Evolutionary conservation across 2,797 vertebrate species (phyloP).

Genomic region (Esox lucius): DNA sequence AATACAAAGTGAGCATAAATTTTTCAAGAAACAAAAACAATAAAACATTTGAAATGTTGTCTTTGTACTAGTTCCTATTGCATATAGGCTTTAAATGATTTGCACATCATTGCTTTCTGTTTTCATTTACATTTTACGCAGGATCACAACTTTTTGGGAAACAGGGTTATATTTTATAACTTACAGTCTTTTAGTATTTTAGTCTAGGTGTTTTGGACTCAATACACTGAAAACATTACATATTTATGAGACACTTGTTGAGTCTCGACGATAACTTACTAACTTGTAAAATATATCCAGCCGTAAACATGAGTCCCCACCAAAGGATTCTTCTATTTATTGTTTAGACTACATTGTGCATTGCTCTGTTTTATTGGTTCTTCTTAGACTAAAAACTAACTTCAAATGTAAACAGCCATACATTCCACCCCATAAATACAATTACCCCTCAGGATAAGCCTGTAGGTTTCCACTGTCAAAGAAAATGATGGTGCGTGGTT

Average conservation of each 20-base stretch:
- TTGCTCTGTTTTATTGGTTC: background rate
- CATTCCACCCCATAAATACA: background rate
- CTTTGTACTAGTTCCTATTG: too few relatives aligned
- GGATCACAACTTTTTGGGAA: too few relatives aligned
- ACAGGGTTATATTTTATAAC: too few relatives aligned
- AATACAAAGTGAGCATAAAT: too few relatives aligned
- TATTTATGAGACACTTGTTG: background rate
- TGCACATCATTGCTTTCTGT: too few relatives aligned
- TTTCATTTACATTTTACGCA: too few relatives aligned
- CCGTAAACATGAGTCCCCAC: slow-evolving; percentile 6
- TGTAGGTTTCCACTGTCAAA: slow-evolving; percentile 1
- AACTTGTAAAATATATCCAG: background rate
- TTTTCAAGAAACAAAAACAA: too few relatives aligned
- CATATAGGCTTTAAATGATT: too few relatives aligned
- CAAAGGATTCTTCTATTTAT: background rate
- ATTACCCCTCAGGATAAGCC: background rate
- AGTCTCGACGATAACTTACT: background rate
- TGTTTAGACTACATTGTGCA: background rate
- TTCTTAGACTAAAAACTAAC: background rate
- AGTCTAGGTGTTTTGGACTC: too few relatives aligned
- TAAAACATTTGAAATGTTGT: too few relatives aligned
- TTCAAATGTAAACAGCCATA: background rate
- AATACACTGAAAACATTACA: background rate
- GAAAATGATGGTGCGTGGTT: background rate
- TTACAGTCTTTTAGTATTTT: too few relatives aligned